Evolutionary conservation across 2,888 invertebrate species (phyloP).

Genomic region (Tipula unca): DNA sequence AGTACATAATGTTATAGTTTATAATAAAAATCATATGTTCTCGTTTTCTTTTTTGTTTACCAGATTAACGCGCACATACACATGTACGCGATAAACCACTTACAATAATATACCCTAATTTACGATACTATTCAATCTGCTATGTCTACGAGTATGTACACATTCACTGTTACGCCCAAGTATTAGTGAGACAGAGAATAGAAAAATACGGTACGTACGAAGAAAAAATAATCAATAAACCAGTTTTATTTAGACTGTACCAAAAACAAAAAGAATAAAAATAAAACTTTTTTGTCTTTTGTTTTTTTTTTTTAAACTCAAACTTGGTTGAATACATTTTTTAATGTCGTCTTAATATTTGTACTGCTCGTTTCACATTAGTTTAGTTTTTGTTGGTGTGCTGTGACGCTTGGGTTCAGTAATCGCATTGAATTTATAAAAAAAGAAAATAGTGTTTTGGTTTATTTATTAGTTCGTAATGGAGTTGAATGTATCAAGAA

Average conservation of each 20-base stretch:
- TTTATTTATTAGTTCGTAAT: neutral
- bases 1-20: too few relatives aligned
- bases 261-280: neutral
- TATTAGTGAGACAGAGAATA: neutral
- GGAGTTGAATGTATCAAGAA: neutral
- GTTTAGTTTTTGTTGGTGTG: neutral
- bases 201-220: neutral
- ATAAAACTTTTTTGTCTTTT: neutral
- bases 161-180: neutral
- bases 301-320: neutral
- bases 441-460: neutral
- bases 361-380: neutral
- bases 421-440: neutral
- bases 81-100: neutral
- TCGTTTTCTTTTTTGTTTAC: neutral
- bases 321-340: neutral
- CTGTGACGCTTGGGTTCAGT: neutral
- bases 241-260: neutral
- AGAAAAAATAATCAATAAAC: neutral
- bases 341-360: neutral
- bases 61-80: neutral
- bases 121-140: too few relatives aligned
- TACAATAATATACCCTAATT: neutral
- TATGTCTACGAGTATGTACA: neutral
- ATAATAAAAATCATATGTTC: too few relatives aligned